Percentiles rank a stretch among this genome's conserved stretches.
These are phyloP conservation scores for Parazoanthus atlanticus DNA, from an alignment of 92 coral and sea anemone species.

Conservation along the genomic window DNA sequence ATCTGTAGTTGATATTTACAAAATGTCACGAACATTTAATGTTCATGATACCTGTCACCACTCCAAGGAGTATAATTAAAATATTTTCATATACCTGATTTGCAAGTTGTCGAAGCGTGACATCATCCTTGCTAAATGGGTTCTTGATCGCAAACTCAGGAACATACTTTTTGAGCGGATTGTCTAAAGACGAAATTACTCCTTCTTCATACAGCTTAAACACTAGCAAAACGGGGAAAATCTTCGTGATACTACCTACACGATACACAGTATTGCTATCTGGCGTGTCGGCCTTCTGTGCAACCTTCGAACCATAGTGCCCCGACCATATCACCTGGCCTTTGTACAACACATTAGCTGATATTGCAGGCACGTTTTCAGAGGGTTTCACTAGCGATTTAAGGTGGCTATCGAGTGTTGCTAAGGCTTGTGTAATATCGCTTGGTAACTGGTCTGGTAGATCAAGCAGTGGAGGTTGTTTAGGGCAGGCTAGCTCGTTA, in stretches of 20 bases:
- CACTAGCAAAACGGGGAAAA: slow-evolving; percentile 68
- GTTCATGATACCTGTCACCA: too few relatives aligned
- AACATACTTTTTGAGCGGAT: slow-evolving; percentile 78
- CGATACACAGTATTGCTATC: slow-evolving; percentile 65
- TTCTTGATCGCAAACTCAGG: slow-evolving; percentile 77
- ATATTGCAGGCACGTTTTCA: slow-evolving; percentile 69
- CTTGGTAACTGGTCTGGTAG: slow-evolving; percentile 58
- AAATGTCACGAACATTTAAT: too few relatives aligned
- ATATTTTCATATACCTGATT: slow-evolving; percentile 51
- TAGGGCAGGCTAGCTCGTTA: slow-evolving; percentile 47
- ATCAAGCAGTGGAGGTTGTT: slow-evolving; percentile 50
- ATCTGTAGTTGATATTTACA: too few relatives aligned
- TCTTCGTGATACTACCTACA: slow-evolving; percentile 73
- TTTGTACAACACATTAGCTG: slow-evolving; percentile 65
- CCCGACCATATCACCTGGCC: slow-evolving; percentile 63
- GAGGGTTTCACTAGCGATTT: slow-evolving; percentile 42
- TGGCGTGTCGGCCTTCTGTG: slow-evolving; percentile 42
- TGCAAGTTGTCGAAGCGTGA: slow-evolving; percentile 84
- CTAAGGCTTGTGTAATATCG: slow-evolving; percentile 38
- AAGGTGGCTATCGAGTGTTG: slow-evolving; percentile 43
- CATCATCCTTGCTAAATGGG: slow-evolving; percentile 67
- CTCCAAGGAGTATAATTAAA: not conserved
- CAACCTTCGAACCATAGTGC: slow-evolving; percentile 65
- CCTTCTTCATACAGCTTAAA: slow-evolving; percentile 74
- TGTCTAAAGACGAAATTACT: slow-evolving; percentile 67